Evolutionary conservation across 2,113 vertebrate species (phyloP), one percentile per base, ranked within the genome.

Genomic region (Aegithalos caudatus): DNA sequence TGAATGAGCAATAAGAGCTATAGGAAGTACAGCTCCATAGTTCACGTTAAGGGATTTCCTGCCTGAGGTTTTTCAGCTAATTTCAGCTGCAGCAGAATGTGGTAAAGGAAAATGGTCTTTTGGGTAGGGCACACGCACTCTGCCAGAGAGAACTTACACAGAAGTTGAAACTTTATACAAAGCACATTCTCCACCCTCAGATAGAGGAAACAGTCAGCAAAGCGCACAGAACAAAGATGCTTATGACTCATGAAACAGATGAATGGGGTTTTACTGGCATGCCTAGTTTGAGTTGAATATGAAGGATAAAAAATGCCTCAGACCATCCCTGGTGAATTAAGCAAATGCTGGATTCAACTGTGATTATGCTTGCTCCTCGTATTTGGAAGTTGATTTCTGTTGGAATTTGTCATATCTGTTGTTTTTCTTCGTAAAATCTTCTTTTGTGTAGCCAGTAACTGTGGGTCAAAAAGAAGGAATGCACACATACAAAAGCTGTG

Each of bases 201-300:
- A 84, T 12, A 90, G 91, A 93, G 86, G 93, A 96, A 95, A 45
- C 37, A 1, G 23, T 86, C 92, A 93, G 90, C 93, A 93, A 78
- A 92, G 56, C 0, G 0, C 53, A 67, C 3, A 44, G 86, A 94
- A 94, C 81, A 97, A 87, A 94, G 84, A 92, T 86, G 76, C 82
- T 91, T 81, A 38, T 97, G 95, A 96, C 79, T 96, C 94, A 93
- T 86, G 65, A 83, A 96, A 74, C 37, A 71, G 93, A 92, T 92
- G 94, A 93, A 88, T 60, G 71, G 40, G 51, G 28, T 80, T 96
- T 96, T 90, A 56, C 79, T 62, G 50, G 66, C 42, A 29, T 56
- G 90, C 71, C 60, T 90, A 77, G 81, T 90, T 88, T 81, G 81
- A 92, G 50, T 61, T 88, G 79, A 90, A 20, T 70, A 72, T 81